These are phyloP conservation scores for Tetragonisca angustula DNA, from an alignment of 2,888 invertebrate genomes.

Conservation along the genomic window DNA sequence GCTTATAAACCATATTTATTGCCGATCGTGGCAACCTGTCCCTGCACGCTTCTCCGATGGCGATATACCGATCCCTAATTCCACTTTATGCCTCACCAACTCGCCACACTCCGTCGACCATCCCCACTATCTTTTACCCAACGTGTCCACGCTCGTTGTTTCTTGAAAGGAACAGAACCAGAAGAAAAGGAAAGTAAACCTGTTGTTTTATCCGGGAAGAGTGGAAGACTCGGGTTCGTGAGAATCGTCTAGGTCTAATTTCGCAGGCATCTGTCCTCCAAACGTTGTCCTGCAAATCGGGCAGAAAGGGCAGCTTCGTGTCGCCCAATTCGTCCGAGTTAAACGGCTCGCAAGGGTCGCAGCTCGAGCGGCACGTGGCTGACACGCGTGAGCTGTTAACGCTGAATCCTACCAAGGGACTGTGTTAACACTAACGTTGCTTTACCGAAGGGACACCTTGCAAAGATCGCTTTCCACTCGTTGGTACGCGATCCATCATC, in stretches of 20 bases:
- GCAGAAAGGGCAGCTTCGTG: conserved; percentile 61
- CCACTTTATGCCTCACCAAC: conserved; percentile 52
- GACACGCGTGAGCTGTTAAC: conserved; percentile 76
- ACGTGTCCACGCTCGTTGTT: neutral
- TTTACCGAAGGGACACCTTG: conserved; percentile 63
- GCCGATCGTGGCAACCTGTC: conserved; percentile 60
- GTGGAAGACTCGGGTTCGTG: conserved; percentile 30
- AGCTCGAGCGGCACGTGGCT: conserved; percentile 70
- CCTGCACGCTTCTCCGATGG: conserved; percentile 32
- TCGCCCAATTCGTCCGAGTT: conserved; percentile 65
- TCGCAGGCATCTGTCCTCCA: conserved; percentile 63
- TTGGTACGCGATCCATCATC: neutral
- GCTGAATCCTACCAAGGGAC: conserved; percentile 47
- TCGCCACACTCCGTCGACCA: neutral
- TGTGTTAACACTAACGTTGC: conserved; percentile 39
- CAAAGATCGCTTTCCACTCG: conserved; percentile 41
- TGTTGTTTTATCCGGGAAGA: neutral
- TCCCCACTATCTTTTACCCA: neutral
- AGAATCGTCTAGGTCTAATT: conserved; percentile 49
- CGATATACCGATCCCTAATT: conserved; percentile 60
- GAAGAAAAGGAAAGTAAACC: neutral
- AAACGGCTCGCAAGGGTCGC: conserved; percentile 61
- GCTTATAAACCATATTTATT: conserved; percentile 76
- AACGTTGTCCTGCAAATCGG: conserved; percentile 62
- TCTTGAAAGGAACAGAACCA: neutral